A percentile compares a stretch with the other conserved stretches of the same genome.
Evolutionary conservation across 2,888 invertebrate genomes (phyloP).

Genomic region (Hanleya hanleyi): DNA sequence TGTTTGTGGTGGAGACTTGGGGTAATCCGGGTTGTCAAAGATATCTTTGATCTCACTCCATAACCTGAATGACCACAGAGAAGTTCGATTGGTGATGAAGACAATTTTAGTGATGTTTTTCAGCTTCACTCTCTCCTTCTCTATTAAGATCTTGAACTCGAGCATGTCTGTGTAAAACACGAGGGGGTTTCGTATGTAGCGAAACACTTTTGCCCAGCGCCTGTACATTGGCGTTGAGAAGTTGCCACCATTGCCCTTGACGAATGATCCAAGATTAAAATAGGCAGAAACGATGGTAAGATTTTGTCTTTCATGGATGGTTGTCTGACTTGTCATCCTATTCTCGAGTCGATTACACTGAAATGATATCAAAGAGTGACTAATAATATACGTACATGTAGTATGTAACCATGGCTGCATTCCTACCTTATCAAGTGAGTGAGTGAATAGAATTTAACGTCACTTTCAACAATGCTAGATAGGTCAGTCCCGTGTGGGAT

Average conservation of each 20-base stretch:
- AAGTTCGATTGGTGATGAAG: slow-evolving; percentile 3
- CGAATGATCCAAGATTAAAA: neutral
- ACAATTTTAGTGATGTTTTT: neutral
- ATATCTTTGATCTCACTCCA: slow-evolving; percentile 11
- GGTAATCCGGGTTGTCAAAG: slow-evolving; percentile 8
- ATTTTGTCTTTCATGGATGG: neutral
- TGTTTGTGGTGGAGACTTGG: slow-evolving; percentile 19
- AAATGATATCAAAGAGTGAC: no score
- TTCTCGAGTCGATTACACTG: no score
- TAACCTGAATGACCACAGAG: slow-evolving; percentile 21
- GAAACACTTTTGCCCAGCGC: neutral
- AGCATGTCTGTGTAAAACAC: neutral
- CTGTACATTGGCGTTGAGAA: neutral
- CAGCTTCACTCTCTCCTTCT: neutral
- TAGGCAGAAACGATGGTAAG: slow-evolving; percentile 5
- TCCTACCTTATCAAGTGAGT: no score
- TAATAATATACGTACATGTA: no score
- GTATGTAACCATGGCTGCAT: no score
- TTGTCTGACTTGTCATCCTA: no score
- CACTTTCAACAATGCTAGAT: no score
- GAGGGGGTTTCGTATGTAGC: neutral
- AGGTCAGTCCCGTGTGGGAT: no score
- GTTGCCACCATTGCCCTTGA: neutral
- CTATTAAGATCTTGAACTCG: neutral
- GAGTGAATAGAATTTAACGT: no score